Evolutionary conservation across 2,888 invertebrate species (phyloP).

Genomic region (Rhodophaea formosa): DNA sequence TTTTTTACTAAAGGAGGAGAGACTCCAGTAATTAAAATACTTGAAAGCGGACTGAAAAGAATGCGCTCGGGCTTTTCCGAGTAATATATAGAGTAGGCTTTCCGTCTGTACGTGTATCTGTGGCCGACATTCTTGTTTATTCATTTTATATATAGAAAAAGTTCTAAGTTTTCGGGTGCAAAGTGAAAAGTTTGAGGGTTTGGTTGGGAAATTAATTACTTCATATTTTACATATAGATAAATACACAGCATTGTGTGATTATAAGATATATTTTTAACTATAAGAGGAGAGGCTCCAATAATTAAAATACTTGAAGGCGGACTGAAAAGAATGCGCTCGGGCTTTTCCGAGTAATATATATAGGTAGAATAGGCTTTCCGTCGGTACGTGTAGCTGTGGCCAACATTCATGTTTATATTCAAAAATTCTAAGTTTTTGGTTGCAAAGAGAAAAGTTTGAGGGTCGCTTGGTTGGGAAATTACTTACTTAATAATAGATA

Average conservation of each 20-base stretch:
- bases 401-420: too few species aligned
- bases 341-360: neutral
- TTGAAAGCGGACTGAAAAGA: constrained; percentile 28
- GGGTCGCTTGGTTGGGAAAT: too few species aligned
- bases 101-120: neutral
- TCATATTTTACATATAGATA: too few species aligned
- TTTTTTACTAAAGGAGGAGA: constrained; percentile 28
- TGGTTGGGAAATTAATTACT: neutral
- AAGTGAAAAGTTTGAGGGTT: too few species aligned
- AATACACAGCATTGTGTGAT: neutral
- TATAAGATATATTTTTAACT: too few species aligned
- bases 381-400: neutral
- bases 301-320: neutral
- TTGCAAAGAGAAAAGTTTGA: too few species aligned
- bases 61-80: constrained; percentile 20
- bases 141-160: too few species aligned
- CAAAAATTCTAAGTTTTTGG: too few species aligned
- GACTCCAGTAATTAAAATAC: constrained; percentile 34
- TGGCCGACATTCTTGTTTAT: too few species aligned
- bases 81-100: neutral
- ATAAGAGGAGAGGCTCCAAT: neutral
- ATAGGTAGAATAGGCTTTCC: neutral
- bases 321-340: neutral
- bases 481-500: too few species aligned
- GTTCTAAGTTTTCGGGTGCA: too few species aligned